Evolutionary conservation across 2,888 invertebrate genomes (phyloP), one percentile per base, ranked within the genome.

Genomic region (Drosophila cracens): DNA sequence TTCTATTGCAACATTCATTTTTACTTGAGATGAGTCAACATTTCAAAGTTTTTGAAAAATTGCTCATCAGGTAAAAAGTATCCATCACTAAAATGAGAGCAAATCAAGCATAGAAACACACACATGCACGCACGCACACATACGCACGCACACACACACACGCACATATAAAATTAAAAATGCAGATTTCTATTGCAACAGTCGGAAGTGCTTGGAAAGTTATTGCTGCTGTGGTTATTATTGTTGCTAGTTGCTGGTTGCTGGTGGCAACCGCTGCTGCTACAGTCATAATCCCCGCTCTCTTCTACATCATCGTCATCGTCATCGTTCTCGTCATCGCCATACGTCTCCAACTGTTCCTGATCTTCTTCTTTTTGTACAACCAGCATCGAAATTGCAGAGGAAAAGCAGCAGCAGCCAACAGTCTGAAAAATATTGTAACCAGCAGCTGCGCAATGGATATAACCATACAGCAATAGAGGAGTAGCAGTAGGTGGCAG

Each of bases 101-200:
- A 68, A 82, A 63, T 70, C 60, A 54, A 62, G 54, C 40, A 62
- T 27, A 31, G 27, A 76, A 64, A 54, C 46, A 52, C 34, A 76
- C 69, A 60, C 40, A 65, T 27, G 48, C 11, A 40, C 36, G 29
- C 36, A 38, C 33, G 69, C 60, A 61, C 49, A 56, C 29, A 49
- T 29, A 51, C 38, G 33, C 16, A 29, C 36, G 56, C 31, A 58
- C 11, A 53, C 36, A 48, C 43, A 51, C 51, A 51, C 36, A 78
- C 56, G 57, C 31, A 46, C 25, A 40, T 54, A 74, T 29, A 66
- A 76, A 89, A 87, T 82, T 84, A 78, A 80, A 80, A 89, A 86
- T 89, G 82, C 85, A 82, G 80, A 89, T 89, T 89, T 87, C 73
- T 80, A 87, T 82, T 87, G 89, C 85, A 86, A 80, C 74, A 84